A percentile compares a stretch with the other conserved stretches of the same genome.
phyloP scores from a whole-genome alignment of 2,113 vertebrate genomes.

The Centropus bengalensis region DNA sequence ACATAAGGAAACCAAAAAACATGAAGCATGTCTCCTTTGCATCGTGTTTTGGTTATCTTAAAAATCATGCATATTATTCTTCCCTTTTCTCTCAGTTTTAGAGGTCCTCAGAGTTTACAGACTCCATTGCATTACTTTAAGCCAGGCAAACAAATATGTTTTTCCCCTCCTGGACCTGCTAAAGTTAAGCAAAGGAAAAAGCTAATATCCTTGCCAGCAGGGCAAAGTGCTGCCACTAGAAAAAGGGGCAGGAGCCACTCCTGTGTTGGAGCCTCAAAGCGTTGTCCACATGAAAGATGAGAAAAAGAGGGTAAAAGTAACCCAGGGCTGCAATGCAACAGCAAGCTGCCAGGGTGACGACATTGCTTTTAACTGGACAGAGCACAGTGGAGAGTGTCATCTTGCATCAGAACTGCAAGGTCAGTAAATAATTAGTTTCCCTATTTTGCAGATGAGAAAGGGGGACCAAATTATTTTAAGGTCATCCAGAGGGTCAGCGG shows the following conservation, averaged over 20 bases:
- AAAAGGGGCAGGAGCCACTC: background rate
- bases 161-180: background rate
- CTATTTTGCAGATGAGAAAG: background rate
- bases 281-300: background rate
- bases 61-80: background rate
- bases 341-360: background rate
- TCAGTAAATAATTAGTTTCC: background rate
- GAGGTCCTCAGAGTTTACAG: background rate
- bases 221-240: background rate
- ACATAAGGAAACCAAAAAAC: background rate
- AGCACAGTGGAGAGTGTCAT: background rate
- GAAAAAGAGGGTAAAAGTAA: background rate
- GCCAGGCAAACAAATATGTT: background rate
- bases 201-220: background rate
- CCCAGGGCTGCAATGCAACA: background rate
- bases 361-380: background rate
- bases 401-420: background rate
- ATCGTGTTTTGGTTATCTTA: background rate
- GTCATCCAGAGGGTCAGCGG: background rate
- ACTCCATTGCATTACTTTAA: background rate
- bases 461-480: background rate
- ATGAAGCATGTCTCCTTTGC: background rate
- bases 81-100: background rate
- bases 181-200: background rate
- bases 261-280: background rate